These are phyloP conservation scores for Mormyrus lacerda DNA, from an alignment of 2,113 vertebrate species.

Conservation along the genomic window DNA sequence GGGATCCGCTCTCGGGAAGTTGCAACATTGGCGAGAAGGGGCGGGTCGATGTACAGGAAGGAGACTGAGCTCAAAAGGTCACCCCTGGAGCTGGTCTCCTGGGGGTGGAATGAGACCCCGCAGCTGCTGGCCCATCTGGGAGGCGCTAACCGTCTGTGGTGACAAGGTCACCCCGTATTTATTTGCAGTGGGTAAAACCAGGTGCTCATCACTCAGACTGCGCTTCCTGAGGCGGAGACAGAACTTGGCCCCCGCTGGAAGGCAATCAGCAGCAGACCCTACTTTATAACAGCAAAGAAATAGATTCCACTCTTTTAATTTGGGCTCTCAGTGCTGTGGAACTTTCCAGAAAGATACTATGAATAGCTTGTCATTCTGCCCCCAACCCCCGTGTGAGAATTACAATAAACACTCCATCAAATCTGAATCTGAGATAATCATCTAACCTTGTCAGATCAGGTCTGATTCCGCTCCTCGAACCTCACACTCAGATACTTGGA, in stretches of 20 bases:
- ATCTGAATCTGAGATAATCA: not conserved
- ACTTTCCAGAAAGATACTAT: not conserved
- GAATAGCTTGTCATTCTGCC: not conserved
- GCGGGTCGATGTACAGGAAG: not conserved
- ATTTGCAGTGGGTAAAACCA: constrained; percentile 13
- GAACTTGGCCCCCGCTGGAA: not conserved
- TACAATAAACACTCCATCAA: not conserved
- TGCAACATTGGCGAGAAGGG: not conserved
- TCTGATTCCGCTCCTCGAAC: not conserved
- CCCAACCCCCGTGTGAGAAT: not conserved
- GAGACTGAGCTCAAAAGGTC: not conserved
- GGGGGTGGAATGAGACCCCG: not conserved
- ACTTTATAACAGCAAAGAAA: not conserved
- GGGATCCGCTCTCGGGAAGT: not conserved
- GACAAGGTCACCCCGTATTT: not conserved
- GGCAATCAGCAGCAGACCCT: not conserved
- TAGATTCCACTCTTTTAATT: not conserved
- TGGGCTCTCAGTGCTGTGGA: not conserved
- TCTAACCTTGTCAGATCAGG: not conserved
- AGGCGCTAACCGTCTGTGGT: not conserved
- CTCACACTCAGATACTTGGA: not conserved
- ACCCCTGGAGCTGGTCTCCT: not conserved
- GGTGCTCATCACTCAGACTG: not conserved
- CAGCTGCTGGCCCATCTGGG: not conserved
- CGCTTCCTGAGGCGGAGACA: not conserved